Evolutionary conservation across 2,113 vertebrate genomes (phyloP), one percentile per base, ranked within the genome.

Genomic region (Dinomys branickii): DNA sequence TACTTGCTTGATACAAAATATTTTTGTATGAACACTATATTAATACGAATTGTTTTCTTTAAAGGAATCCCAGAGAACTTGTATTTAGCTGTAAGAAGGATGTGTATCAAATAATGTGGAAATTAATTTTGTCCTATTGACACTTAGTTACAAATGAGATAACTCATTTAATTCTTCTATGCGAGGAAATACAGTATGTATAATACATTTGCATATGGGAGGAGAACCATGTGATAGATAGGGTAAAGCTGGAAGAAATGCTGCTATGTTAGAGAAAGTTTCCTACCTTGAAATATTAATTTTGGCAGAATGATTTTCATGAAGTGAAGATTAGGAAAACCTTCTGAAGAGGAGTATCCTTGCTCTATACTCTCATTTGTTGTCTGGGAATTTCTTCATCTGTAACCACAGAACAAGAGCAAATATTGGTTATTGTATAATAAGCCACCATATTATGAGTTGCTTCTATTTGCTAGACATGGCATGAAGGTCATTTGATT

Each of bases 161-260:
- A 81, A 2, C 1, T 2, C n/a, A n/a, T 67, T 92, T 88, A 50
- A 90, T 93, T 86, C 54, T 86, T 44, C 28, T 75, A 17, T 73
- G 58, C 85, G 50, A 44, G 82, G n/a, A 91, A 88, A 91, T 91
- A 95, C 56, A 84, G 84, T 83, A 50, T 50, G 61, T 52, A 56
- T 61, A 20, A 30, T 71, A 61, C 67, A 75, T 77, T 91, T 82
- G 56, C 17, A n/a, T 82, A 17, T 44, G 38, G 30, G 6, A 88
- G 38, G 20, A 91, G 50, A 95, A 82, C 17, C n/a, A 58, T 85
- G 38, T 41, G 82, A 56, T 71, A 86, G 50, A 54, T 44, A 65
- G 1, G 38, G 50, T 56, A 82, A 88, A 90, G 28, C 88, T 50
- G 58, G 73, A 65, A 86, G 52, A 91, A 85, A 63, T 38, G 19